Evolutionary conservation across 2,797 vertebrate genomes (phyloP).

Genomic region (Epinephelus awoara): DNA sequence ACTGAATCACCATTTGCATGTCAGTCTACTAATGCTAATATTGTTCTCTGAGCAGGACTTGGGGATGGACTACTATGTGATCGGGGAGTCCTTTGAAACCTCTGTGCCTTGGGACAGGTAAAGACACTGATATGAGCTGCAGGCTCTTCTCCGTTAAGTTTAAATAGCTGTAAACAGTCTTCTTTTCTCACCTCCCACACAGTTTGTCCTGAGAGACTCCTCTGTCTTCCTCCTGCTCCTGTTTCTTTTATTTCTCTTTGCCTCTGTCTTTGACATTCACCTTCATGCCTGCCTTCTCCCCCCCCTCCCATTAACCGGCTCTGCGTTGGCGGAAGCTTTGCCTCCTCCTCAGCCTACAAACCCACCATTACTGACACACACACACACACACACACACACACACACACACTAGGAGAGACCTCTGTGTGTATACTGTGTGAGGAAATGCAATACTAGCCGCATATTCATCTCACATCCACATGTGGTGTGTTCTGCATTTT

Average conservation of each 20-base stretch:
- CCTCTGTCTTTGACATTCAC: constrained; percentile 68
- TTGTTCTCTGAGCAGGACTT: constrained; percentile 89
- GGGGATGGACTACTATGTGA: constrained; percentile 96
- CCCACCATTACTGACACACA: constrained; percentile 17
- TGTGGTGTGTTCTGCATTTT: constrained; percentile 54
- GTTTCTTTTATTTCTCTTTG: constrained; percentile 46
- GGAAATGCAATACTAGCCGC: constrained; percentile 8
- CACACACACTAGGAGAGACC: not conserved
- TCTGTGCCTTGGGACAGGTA: constrained; percentile 99
- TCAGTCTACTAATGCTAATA: constrained; percentile 24
- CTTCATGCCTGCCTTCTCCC: constrained; percentile 63
- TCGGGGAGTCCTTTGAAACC: constrained; percentile 99
- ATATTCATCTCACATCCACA: constrained; percentile 42
- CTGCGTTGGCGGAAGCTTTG: constrained; percentile 52
- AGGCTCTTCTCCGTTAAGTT: constrained; percentile 27
- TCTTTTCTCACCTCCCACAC: constrained; percentile 50
- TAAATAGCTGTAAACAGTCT: constrained; percentile 42
- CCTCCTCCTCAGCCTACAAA: constrained; percentile 51
- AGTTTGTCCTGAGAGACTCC: constrained; percentile 32
- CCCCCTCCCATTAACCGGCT: constrained; percentile 49
- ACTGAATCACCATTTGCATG: not conserved
- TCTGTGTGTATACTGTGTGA: constrained; percentile 25
- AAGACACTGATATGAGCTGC: constrained; percentile 54
- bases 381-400: constrained; percentile 5
- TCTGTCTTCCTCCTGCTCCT: constrained; percentile 17